Evolutionary conservation across 2,113 vertebrate species (phyloP), one percentile per base, ranked within the genome.

Genomic region (Engystomops pustulosus): DNA sequence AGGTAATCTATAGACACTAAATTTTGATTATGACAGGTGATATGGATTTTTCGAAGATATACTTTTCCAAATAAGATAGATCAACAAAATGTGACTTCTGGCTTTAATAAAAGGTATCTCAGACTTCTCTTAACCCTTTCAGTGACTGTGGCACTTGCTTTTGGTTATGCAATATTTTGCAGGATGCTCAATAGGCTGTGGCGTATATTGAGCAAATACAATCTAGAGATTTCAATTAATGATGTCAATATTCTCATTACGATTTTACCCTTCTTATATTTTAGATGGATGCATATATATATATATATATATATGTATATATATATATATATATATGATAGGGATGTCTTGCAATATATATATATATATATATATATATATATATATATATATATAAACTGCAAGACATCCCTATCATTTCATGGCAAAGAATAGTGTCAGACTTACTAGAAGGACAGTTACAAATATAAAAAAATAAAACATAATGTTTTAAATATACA

Each of bases 11-110:
- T 84, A 84, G 74, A 79, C 68, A 84, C 62, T 84, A 84, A 84
- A 84, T 84, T 84, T 58, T 84, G 83, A 79, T 70, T 84, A 84
- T 84, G 83, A 84, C 83, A 84, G 83, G 83, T 79, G 83, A 84
- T 84, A 84, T 84, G 36, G 83, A 84, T 84, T 84, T 84, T 84
- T 68, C 75, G 32, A 79, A 84, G 83, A 78, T 84, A 69, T 84
- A 84, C 83, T 84, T 84, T 74, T 79, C 74, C 62, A 79, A 84
- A 78, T 75, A 84, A 79, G 75, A 84, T 84, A 84, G 62, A 84
- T 84, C 83, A 84, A 84, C 83, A 84, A 55, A 70, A 84, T 70
- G 47, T 45, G 83, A 78, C 83, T 79, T 84, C 75, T 55, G 69
- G 47, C 47, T 84, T 51, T 84, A 60, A 83, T 74, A 83, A 74